A percentile compares a stretch with the other conserved stretches of the same genome.
Conservation (phyloP, 2,797 vertebrate genomes). For the Linurgus olivaceus region DNA sequence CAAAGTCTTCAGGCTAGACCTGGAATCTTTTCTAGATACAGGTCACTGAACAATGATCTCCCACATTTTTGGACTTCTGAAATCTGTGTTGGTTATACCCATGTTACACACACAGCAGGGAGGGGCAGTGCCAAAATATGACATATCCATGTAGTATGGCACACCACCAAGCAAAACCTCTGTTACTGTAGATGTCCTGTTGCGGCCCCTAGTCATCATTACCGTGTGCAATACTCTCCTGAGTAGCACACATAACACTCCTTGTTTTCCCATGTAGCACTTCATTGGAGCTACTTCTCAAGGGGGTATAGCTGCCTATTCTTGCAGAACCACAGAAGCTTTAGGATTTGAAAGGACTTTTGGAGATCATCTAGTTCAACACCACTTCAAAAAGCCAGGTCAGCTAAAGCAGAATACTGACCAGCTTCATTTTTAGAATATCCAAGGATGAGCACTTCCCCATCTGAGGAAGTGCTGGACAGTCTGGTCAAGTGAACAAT, state of each 20-base stretch:
- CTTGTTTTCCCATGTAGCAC: background rate
- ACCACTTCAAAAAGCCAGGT: background rate
- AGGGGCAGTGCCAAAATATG: background rate
- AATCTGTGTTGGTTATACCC: background rate
- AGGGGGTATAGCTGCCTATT: background rate
- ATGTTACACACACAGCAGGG: background rate
- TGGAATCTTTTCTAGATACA: background rate
- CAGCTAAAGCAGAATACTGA: background rate
- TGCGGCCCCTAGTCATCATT: background rate
- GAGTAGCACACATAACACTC: background rate
- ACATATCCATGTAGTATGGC: background rate
- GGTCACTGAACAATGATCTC: rapidly evolving
- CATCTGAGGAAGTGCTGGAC: too few species aligned
- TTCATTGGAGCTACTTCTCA: background rate
- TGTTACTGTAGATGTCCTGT: background rate
- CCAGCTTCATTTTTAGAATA: background rate
- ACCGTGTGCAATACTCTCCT: background rate
- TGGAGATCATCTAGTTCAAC: background rate
- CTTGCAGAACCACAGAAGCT: background rate
- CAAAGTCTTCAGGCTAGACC: background rate
- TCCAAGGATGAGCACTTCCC: background rate
- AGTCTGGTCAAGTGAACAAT: background rate
- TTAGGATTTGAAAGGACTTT: background rate
- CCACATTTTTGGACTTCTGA: background rate
- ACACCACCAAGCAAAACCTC: background rate